A percentile compares a stretch with the other conserved stretches of the same genome.
phyloP scores from a whole-genome alignment of 2,113 vertebrate genomes.

The Centropus unirufus region DNA sequence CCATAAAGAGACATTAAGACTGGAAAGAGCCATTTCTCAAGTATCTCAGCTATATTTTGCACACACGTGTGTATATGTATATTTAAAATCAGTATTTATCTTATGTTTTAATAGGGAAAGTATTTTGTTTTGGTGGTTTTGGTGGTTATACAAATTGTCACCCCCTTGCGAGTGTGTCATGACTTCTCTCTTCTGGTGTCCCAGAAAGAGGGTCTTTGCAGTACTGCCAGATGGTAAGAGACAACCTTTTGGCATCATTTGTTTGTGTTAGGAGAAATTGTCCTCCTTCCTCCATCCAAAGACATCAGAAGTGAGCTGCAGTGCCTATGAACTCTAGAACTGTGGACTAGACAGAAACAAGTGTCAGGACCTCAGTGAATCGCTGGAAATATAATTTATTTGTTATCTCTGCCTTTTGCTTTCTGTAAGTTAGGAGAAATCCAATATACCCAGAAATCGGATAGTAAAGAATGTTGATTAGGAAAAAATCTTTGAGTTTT shows the following conservation, averaged over 20 bases:
- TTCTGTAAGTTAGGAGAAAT: constrained; percentile 46
- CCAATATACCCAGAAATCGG: constrained; percentile 12
- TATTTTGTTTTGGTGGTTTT: constrained; percentile 37
- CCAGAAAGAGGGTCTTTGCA: not conserved
- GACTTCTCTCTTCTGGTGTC: constrained; percentile 12
- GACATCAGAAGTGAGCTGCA: constrained; percentile 3
- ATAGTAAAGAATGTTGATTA: not conserved
- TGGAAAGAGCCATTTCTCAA: not conserved
- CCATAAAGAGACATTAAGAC: not conserved
- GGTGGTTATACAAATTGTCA: constrained; percentile 18
- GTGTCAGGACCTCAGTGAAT: constrained; percentile 26
- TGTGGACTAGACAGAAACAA: constrained; percentile 3
- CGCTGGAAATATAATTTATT: constrained; percentile 14
- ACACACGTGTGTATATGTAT: fast-evolving
- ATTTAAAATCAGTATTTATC: not conserved
- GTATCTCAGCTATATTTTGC: not conserved
- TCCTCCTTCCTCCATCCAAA: not conserved
- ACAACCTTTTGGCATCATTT: constrained; percentile 14
- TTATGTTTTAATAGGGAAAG: constrained; percentile 18
- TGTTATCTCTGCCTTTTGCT: constrained; percentile 60
- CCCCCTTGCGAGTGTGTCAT: constrained; percentile 41
- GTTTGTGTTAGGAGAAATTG: not conserved
- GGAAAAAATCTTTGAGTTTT: not conserved
- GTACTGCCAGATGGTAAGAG: not conserved
- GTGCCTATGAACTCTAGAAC: constrained; percentile 21